Evolutionary conservation across 2,888 invertebrate genomes (phyloP).

Genomic region (Parapristionchus giblindavisi): DNA sequence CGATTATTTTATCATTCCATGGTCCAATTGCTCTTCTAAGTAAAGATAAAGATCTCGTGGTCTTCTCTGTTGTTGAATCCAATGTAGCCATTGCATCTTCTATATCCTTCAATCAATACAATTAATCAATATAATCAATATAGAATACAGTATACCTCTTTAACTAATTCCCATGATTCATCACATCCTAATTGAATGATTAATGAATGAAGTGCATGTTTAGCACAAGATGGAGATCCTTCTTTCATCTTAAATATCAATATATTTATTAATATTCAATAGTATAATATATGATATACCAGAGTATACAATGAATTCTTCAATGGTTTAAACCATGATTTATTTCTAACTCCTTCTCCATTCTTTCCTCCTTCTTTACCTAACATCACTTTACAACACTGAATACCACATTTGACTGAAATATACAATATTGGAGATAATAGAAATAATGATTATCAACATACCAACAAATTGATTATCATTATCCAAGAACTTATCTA

Average conservation of each 20-base stretch:
- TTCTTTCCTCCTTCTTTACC: neutral
- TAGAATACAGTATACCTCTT: neutral
- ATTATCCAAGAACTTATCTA: constrained; percentile 13
- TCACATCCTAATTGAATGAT: neutral
- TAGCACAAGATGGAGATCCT: neutral
- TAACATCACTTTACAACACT: constrained; percentile 4
- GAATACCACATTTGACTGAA: constrained; percentile 12
- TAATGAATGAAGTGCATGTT: neutral
- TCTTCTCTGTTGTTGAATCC: neutral
- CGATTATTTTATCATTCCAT: constrained; percentile 8
- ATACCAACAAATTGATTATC: constrained; percentile 5
- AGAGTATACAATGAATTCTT: neutral
- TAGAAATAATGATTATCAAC: neutral
- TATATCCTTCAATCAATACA: neutral
- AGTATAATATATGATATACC: neutral
- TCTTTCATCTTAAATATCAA: neutral
- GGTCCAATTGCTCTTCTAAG: neutral
- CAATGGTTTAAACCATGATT: constrained; percentile 2
- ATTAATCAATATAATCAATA: neutral
- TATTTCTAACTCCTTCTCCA: constrained; percentile 16
- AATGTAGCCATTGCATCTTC: neutral
- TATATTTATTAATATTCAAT: neutral
- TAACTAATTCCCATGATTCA: constrained; percentile 4
- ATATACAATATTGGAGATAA: neutral
- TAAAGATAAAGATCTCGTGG: constrained; percentile 1